A percentile compares a stretch with the other conserved stretches of the same genome.
Conservation (phyloP, 2,113 vertebrate genomes). For the Eurystomus gularis region DNA sequence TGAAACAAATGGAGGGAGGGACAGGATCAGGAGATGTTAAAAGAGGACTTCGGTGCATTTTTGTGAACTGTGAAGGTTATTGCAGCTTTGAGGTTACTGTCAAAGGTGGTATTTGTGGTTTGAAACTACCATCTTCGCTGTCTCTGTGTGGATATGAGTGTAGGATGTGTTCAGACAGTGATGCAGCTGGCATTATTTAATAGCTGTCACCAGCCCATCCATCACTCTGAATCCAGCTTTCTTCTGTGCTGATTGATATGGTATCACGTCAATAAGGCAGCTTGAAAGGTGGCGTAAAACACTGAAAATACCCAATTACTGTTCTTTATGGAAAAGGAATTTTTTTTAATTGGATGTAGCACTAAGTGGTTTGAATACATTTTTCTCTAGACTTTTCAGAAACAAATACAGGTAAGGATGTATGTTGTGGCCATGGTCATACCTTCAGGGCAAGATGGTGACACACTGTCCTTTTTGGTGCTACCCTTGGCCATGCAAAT, state of each 20-base stretch:
- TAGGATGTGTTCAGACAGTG: not conserved
- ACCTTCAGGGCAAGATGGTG: not conserved
- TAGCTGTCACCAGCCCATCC: not conserved
- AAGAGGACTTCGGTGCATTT: not conserved
- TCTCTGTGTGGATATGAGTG: not conserved
- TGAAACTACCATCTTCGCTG: fast-evolving
- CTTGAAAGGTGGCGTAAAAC: not conserved
- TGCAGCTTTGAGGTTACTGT: not conserved
- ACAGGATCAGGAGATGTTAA: not conserved
- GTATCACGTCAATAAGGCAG: not conserved
- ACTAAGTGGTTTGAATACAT: not conserved
- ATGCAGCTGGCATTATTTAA: not conserved
- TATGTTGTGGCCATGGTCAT: not conserved
- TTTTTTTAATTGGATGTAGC: not conserved
- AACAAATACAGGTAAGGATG: not conserved
- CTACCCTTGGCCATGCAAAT: not conserved
- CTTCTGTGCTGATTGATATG: not conserved
- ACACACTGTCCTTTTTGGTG: not conserved
- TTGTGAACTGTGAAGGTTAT: not conserved
- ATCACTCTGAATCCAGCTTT: not conserved
- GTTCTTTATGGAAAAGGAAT: not conserved
- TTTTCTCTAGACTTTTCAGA: not conserved
- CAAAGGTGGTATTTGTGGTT: not conserved
- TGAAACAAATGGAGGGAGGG: not conserved
- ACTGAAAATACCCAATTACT: not conserved